A percentile compares a stretch with the other conserved stretches of the same genome.
These are phyloP conservation scores for Galbula dea DNA, from an alignment of 2,113 vertebrate species.

Conservation along the genomic window DNA sequence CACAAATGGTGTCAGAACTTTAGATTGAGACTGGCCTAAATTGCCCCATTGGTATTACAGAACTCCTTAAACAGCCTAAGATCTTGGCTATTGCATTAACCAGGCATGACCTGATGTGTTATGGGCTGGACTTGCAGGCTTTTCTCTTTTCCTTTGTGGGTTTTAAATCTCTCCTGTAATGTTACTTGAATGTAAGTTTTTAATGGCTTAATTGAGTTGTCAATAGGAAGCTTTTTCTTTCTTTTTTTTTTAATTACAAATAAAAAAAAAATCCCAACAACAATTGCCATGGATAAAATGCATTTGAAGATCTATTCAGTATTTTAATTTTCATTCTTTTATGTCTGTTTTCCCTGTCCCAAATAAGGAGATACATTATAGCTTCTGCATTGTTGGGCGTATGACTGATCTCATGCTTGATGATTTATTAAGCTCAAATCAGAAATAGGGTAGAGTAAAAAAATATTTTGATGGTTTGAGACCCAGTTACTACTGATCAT, in stretches of 20 bases:
- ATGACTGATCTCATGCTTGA: not conserved
- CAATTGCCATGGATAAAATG: constrained; percentile 52
- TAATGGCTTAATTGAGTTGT: constrained; percentile 62
- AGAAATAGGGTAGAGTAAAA: not conserved
- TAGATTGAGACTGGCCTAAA: constrained; percentile 48
- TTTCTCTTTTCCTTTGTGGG: constrained; percentile 60
- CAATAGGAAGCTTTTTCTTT: constrained; percentile 40
- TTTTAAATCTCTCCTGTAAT: constrained; percentile 61
- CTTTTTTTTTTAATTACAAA: not conserved
- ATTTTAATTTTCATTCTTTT: constrained; percentile 58
- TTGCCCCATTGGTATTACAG: constrained; percentile 44
- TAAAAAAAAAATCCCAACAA: not conserved
- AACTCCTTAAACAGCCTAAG: constrained; percentile 35
- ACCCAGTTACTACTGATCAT: constrained; percentile 16
- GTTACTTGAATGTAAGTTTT: constrained; percentile 62
- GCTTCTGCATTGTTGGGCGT: constrained; percentile 17
- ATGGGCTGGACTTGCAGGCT: constrained; percentile 48
- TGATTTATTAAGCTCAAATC: constrained; percentile 34
- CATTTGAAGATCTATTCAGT: constrained; percentile 44
- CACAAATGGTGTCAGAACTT: constrained; percentile 48
- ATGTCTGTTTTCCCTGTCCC: constrained; percentile 19
- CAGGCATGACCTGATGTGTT: constrained; percentile 29
- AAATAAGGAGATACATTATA: constrained; percentile 19
- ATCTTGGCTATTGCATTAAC: constrained; percentile 55
- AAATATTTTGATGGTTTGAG: constrained; percentile 42